These are phyloP conservation scores for Plectrocnemia conspersa DNA, from an alignment of 1,140 invertebrate genomes.

Conservation along the genomic window DNA sequence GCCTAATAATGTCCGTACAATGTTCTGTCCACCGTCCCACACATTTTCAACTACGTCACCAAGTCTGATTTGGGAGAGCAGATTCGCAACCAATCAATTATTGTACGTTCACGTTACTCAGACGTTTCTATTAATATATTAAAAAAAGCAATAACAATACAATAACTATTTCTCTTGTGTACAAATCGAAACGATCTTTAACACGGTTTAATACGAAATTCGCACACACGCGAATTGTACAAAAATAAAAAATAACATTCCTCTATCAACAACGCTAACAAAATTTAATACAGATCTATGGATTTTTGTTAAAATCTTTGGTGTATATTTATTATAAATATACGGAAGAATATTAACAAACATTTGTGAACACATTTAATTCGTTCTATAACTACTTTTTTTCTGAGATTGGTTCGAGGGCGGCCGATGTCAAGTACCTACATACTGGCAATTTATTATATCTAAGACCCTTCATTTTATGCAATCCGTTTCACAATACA, in stretches of 20 bases:
- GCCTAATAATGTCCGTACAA: too few relatives aligned
- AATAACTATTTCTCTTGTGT: slow-evolving; percentile 5
- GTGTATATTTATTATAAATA: slow-evolving; percentile 37
- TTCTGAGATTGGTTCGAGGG: slow-evolving; percentile 24
- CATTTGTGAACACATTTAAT: slow-evolving; percentile 35
- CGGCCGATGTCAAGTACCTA: slow-evolving; percentile 6
- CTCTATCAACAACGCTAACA: slow-evolving; percentile 32
- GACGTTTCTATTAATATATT: too few relatives aligned
- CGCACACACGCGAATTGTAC: too few relatives aligned
- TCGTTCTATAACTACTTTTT: slow-evolving; percentile 12
- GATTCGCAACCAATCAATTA: slow-evolving; percentile 12
- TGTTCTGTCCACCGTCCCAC: too few relatives aligned
- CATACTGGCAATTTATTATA: slow-evolving; percentile 31
- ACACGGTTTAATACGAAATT: too few relatives aligned
- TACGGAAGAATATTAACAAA: slow-evolving; percentile 37
- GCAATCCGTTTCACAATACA: not conserved
- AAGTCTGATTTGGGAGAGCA: slow-evolving; percentile 3
- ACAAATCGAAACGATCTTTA: not conserved
- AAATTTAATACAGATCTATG: slow-evolving; percentile 35
- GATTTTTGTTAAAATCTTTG: slow-evolving; percentile 37
- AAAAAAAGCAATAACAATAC: slow-evolving; percentile 18
- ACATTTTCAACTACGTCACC: slow-evolving; percentile 12
- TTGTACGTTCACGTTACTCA: slow-evolving; percentile 16
- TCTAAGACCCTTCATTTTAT: slow-evolving; percentile 11
- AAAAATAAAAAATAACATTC: slow-evolving; percentile 32